Evolutionary conservation across 2,888 invertebrate species (phyloP), one percentile per base, ranked within the genome.

Genomic region (Litoditis marina): DNA sequence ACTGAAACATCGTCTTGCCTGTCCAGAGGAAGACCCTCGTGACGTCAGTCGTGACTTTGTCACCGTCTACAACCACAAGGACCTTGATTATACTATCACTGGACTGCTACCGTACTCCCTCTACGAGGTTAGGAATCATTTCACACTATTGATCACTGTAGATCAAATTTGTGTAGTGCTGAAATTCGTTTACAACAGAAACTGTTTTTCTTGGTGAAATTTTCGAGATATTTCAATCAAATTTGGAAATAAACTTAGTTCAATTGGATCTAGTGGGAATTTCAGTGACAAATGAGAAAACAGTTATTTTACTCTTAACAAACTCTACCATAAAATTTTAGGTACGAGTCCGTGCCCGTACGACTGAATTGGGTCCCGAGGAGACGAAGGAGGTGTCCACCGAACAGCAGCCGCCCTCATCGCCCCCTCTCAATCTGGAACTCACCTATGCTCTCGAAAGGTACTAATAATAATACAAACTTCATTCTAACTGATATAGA

Each of bases 61-160:
- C 36, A 82, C 83, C 28, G 74, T 83, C 36, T 83, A 83, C 76
- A 83, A 82, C 61, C 79, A 82, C 76, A 82, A 83, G 60, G 79
- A 81, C 62, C 71, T 78, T 2, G 78, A 80, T 53, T 81, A 82
- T 68, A 79, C 76, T 13, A 71, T 82, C 58, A 82, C 82, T 25
- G 82, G 82, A 22, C 73, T 82, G 31, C 64, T 82, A 39, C 82
- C 82, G n/a, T 78, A 81, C 66, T 78, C 82, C 1, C 77, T 83
- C 32, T 82, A 82, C 64, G 82, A 83, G 60, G 76, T 79, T 8
- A 69, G n/a, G n/a, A n/a, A n/a, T n/a, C n/a, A n/a, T n/a, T n/a
- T n/a, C n/a, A n/a, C n/a, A n/a, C n/a, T n/a, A n/a, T n/a, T n/a
- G n/a, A n/a, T n/a, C n/a, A n/a, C n/a, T n/a, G n/a, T n/a, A n/a